A percentile compares a stretch with the other conserved stretches of the same genome.
Conservation (phyloP, 2,113 vertebrate genomes). For the Oncorhynchus kisutch region DNA sequence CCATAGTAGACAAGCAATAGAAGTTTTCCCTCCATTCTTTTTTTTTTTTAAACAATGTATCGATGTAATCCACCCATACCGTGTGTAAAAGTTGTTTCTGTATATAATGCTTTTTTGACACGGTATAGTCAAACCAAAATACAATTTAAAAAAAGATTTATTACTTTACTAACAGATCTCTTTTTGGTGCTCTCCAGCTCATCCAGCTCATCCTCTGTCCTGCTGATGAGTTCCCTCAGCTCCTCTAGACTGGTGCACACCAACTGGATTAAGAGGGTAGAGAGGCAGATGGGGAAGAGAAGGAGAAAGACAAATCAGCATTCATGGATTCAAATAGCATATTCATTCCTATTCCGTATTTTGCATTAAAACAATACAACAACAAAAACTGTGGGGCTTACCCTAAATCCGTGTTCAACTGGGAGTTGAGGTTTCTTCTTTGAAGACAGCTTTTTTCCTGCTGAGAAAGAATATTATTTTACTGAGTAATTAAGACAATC, state of each 20-base stretch:
- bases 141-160: neutral
- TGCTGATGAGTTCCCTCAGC: conserved; percentile 93
- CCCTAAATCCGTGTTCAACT: conserved; percentile 86
- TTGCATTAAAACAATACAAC: neutral
- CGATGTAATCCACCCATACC: too few relatives aligned
- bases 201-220: conserved; percentile 93
- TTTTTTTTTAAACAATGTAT: too few relatives aligned
- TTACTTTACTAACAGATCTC: conserved; percentile 86
- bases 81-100: too few relatives aligned
- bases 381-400: conserved; percentile 48
- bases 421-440: conserved; percentile 78
- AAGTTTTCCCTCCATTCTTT: too few relatives aligned
- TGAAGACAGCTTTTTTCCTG: conserved; percentile 85
- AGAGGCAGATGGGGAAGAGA: neutral
- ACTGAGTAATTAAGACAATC: neutral
- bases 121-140: too few relatives aligned
- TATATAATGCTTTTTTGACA: too few relatives aligned
- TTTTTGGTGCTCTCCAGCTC: conserved; percentile 92
- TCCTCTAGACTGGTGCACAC: conserved; percentile 96
- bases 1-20: too few relatives aligned
- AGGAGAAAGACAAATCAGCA: too few relatives aligned
- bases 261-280: conserved; percentile 69
- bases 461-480: conserved; percentile 15
- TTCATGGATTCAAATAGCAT: neutral
- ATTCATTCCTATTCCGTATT: neutral